Conservation (phyloP, 2,797 vertebrate species). For the Lagodon rhomboides region DNA sequence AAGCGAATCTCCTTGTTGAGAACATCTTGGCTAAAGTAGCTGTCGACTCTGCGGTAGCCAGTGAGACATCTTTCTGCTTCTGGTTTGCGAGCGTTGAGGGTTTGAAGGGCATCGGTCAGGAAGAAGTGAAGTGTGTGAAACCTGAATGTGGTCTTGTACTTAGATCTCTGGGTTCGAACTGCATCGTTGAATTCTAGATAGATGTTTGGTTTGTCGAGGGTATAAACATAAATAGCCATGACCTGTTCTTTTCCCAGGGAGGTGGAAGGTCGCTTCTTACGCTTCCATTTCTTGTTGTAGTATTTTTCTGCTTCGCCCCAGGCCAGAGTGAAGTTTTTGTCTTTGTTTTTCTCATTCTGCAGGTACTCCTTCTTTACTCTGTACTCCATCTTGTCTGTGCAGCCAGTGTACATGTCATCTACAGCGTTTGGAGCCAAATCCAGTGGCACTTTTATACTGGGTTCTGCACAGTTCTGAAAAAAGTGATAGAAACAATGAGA, state of each 20-base stretch:
- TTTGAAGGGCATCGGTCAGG: constrained; percentile 60
- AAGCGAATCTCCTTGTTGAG: constrained; percentile 59
- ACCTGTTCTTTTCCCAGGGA: constrained; percentile 42
- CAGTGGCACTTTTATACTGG: constrained; percentile 2
- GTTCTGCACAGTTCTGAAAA: constrained; percentile 15
- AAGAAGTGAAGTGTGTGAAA: constrained; percentile 65
- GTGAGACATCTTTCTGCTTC: constrained; percentile 33
- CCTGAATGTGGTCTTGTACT: constrained; percentile 52
- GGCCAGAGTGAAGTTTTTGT: constrained; percentile 44
- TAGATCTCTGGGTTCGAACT: constrained; percentile 40
- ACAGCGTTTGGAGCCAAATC: constrained; percentile 51
- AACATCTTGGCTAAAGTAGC: constrained; percentile 38
- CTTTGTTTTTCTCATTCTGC: constrained; percentile 44
- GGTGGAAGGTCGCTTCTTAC: constrained; percentile 19
- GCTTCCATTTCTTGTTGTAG: constrained; percentile 49
- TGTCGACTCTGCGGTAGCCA: constrained; percentile 37
- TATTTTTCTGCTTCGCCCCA: constrained; percentile 59
- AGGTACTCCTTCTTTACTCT: constrained; percentile 56
- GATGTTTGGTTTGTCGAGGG: constrained; percentile 36
- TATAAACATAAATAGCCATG: constrained; percentile 62
- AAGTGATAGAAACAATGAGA: background rate
- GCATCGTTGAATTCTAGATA: constrained; percentile 59
- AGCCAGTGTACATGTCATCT: constrained; percentile 64
- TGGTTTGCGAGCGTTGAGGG: constrained; percentile 42
- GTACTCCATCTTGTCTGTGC: constrained; percentile 51